phyloP scores from a whole-genome alignment of 2,797 vertebrate species.

The Acipenser ruthenus region DNA sequence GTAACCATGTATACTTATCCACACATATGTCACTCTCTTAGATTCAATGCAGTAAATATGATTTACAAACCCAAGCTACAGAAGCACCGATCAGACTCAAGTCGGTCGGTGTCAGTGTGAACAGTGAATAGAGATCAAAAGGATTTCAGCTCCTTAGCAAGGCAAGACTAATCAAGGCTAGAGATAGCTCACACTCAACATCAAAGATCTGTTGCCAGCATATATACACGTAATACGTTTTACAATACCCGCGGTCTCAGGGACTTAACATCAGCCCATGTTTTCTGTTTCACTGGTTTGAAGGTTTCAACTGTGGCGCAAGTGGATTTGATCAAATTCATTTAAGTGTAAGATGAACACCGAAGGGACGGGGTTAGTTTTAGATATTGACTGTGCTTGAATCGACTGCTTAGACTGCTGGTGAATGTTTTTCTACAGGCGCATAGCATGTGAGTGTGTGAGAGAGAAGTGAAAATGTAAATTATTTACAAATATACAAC shows the following conservation, averaged over 20 bases:
- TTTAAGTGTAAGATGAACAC: not conserved
- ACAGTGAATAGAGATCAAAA: slow-evolving; percentile 69
- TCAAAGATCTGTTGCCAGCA: not conserved
- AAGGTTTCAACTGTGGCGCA: not conserved
- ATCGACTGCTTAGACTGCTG: not conserved
- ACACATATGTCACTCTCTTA: slow-evolving; percentile 11
- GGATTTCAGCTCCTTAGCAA: slow-evolving; percentile 41
- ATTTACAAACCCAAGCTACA: slow-evolving; percentile 9
- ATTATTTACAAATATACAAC: slow-evolving; percentile 18
- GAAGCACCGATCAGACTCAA: slow-evolving; percentile 28
- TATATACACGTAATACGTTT: not conserved
- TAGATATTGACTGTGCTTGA: slow-evolving; percentile 10
- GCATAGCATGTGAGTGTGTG: not conserved
- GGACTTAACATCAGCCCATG: not conserved
- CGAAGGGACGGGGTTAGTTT: not conserved
- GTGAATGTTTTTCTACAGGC: not conserved
- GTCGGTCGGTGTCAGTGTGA: slow-evolving; percentile 51
- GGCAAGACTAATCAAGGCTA: slow-evolving; percentile 34
- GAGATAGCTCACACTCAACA: slow-evolving; percentile 18
- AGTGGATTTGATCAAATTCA: not conserved
- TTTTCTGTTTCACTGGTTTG: not conserved
- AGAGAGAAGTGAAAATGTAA: slow-evolving; percentile 11
- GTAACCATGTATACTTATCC: slow-evolving; percentile 22
- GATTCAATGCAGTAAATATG: slow-evolving; percentile 16
- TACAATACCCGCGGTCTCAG: fast-evolving